Percentiles rank a stretch among this genome's conserved stretches.
phyloP scores from a whole-genome alignment of 2,888 invertebrate genomes.

The Latrodectus elegans region DNA sequence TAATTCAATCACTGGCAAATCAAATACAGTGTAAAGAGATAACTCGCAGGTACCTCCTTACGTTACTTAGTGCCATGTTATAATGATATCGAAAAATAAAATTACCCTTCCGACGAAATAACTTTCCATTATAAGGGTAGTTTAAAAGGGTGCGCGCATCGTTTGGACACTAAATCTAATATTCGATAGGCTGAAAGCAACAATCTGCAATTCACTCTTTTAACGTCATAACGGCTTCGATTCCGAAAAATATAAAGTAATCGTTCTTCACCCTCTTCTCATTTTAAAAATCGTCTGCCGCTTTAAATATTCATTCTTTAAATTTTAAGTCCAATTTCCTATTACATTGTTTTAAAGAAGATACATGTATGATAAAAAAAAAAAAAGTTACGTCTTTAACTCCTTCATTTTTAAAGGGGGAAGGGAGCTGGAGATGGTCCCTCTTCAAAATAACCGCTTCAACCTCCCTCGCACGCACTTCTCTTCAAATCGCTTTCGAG shows the following conservation, averaged over 20 bases:
- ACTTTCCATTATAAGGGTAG: neutral
- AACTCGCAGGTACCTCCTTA: neutral
- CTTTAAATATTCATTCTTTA: conserved; percentile 63
- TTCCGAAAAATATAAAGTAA: neutral
- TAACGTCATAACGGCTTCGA: conserved; percentile 2
- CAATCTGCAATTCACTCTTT: neutral
- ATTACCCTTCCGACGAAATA: neutral
- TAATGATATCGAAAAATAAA: neutral
- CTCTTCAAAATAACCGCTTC: neutral
- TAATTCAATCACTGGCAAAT: neutral
- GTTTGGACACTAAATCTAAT: neutral
- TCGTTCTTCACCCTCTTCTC: neutral
- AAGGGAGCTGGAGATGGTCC: neutral
- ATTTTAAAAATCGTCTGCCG: conserved; percentile 5
- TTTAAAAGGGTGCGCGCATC: neutral
- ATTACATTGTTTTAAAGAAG: conserved; percentile 59
- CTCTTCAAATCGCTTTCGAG: conserved; percentile 2
- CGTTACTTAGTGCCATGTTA: neutral
- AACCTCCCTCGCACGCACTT: conserved; percentile 19
- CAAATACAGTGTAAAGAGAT: neutral
- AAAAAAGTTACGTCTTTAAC: neutral
- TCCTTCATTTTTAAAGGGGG: neutral
- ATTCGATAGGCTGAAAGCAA: neutral
- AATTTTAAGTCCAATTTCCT: conserved; percentile 27
- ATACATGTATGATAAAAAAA: neutral